A percentile compares a stretch with the other conserved stretches of the same genome.
Evolutionary conservation across 2,888 invertebrate species (phyloP).

Genomic region (Exephanes ischioxanthus): DNA sequence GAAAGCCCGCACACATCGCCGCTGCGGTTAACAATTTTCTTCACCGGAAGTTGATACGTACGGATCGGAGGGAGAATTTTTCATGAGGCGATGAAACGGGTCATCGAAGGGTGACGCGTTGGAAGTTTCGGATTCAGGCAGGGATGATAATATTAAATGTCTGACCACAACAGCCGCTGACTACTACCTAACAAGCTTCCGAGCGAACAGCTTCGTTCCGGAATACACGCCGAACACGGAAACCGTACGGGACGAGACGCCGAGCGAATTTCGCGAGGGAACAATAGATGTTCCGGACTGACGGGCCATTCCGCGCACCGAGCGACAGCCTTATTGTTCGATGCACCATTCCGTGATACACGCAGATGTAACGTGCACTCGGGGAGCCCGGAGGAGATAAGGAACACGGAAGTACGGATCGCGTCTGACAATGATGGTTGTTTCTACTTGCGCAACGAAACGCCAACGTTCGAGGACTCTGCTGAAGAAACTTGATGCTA

Average conservation of each 20-base stretch:
- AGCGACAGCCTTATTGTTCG: constrained; percentile 3
- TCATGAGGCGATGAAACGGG: background rate
- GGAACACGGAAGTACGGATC: background rate
- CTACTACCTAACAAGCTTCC: background rate
- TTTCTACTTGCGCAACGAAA: background rate
- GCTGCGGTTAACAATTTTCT: constrained; percentile 23
- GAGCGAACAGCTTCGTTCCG: background rate
- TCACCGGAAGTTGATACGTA: background rate
- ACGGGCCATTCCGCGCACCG: background rate
- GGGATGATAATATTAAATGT: background rate
- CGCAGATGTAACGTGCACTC: background rate
- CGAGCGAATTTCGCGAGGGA: background rate
- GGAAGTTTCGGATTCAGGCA: background rate
- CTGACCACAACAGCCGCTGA: background rate
- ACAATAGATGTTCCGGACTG: background rate
- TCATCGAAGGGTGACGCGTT: background rate
- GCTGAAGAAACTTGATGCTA: background rate
- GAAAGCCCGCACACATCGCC: constrained; percentile 1
- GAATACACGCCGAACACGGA: background rate
- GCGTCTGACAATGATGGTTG: background rate
- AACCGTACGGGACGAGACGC: background rate
- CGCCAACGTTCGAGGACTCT: background rate
- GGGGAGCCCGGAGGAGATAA: background rate
- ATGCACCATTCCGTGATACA: background rate
- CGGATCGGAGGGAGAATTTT: no score